phyloP scores from a whole-genome alignment of 1,140 invertebrate species.

The Pteromalus puparum region DNA sequence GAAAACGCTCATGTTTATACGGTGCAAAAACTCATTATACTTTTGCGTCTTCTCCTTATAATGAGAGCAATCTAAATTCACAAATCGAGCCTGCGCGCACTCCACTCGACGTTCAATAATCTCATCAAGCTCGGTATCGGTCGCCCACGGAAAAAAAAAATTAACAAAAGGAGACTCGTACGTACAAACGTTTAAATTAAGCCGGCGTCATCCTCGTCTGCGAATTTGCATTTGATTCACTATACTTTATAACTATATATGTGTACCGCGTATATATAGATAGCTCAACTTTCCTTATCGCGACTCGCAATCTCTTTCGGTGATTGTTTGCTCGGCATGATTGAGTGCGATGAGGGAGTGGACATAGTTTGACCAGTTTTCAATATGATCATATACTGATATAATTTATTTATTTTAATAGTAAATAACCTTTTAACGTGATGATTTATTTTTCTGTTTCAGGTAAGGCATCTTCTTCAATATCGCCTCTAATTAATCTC shows the following conservation, averaged over 20 bases:
- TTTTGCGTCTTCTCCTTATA: neutral
- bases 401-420: too few relatives aligned
- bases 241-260: neutral
- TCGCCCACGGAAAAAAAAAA: too few relatives aligned
- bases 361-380: too few relatives aligned
- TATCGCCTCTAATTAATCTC: neutral
- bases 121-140: neutral
- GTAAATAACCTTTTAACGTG: neutral
- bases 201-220: neutral
- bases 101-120: neutral
- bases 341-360: too few relatives aligned
- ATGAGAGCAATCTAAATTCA: neutral
- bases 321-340: neutral
- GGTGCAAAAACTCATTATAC: neutral
- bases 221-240: conserved; percentile 48
- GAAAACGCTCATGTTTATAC: neutral
- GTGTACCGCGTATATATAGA: neutral
- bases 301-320: neutral
- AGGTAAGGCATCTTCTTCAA: conserved; percentile 29
- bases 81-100: neutral
- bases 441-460: conserved; percentile 22
- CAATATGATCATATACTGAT: too few relatives aligned
- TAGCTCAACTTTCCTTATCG: neutral
- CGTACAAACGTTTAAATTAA: neutral
- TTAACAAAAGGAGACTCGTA: neutral